Percentiles rank a stretch among this genome's conserved stretches.
These are phyloP conservation scores for Capra hircus DNA, from an alignment of 2,113 vertebrate species.

Conservation along the genomic window DNA sequence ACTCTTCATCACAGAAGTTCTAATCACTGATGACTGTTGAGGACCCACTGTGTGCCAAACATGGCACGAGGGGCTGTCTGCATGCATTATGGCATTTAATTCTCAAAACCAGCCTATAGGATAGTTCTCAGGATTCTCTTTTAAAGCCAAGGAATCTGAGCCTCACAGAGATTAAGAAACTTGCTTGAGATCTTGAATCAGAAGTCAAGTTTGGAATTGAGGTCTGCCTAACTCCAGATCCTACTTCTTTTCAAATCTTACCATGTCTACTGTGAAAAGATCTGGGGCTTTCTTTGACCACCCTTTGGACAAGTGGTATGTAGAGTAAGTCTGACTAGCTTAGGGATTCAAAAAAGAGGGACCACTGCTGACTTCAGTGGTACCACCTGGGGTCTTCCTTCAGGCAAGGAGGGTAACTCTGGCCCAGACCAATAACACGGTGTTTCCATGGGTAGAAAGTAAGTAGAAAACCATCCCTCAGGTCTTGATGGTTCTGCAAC, in stretches of 20 bases:
- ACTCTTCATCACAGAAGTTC: not conserved
- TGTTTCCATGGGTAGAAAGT: not conserved
- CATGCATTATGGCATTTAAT: not conserved
- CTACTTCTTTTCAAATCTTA: not conserved
- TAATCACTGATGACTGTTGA: not conserved
- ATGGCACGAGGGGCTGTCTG: accelerated
- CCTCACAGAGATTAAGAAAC: not conserved
- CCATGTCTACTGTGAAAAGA: not conserved
- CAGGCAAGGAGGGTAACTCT: not conserved
- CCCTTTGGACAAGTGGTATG: not conserved
- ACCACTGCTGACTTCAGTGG: not conserved
- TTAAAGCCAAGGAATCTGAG: not conserved
- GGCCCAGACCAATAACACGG: not conserved
- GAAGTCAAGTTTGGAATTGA: not conserved
- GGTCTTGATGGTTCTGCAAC: not conserved
- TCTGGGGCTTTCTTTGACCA: not conserved
- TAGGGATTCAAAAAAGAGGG: not conserved
- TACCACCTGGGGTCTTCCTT: not conserved
- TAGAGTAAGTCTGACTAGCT: not conserved
- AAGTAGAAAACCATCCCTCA: not conserved
- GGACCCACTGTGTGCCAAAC: not conserved
- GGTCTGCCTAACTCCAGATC: not conserved
- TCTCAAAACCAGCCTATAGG: not conserved
- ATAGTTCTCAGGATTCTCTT: not conserved
- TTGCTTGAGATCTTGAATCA: not conserved